Percentiles rank a stretch among this genome's conserved stretches.
phyloP scores from a whole-genome alignment of 23 tunicate genomes.

The Ascidia mentula region DNA sequence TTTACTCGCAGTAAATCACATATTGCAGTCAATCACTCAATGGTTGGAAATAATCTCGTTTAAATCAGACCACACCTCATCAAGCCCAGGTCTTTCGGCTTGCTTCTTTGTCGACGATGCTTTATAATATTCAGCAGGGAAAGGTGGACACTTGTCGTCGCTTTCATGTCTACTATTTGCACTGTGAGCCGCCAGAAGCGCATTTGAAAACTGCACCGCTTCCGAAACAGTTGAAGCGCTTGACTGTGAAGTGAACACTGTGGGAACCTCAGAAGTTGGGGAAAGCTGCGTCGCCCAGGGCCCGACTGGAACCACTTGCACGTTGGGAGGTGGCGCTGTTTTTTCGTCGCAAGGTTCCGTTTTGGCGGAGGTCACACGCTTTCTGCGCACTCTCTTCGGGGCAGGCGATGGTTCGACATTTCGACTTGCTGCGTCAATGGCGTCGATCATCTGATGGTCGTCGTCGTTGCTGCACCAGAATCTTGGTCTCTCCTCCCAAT shows the following conservation, averaged over 20 bases:
- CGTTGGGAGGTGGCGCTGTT: not conserved
- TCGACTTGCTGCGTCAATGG: slow-evolving; percentile 70
- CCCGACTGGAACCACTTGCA: not conserved
- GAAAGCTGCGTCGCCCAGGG: not conserved
- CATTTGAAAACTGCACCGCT: not conserved
- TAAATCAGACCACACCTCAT: slow-evolving; percentile 24
- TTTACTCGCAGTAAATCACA: no score
- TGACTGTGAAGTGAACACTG: not conserved
- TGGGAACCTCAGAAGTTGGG: not conserved
- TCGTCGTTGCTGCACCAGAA: slow-evolving; percentile 71
- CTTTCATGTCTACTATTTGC: not conserved
- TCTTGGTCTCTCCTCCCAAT: slow-evolving; percentile 55
- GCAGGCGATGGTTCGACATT: not conserved
- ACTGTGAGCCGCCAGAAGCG: not conserved
- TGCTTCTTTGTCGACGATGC: not conserved
- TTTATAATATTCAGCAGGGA: no score
- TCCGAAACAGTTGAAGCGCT: not conserved
- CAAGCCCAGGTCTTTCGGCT: not conserved
- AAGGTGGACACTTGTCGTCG: not conserved
- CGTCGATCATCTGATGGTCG: slow-evolving; percentile 59
- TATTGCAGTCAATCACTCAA: no score
- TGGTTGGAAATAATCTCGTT: slow-evolving; percentile 19
- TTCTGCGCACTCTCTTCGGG: not conserved
- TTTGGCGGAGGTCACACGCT: not conserved
- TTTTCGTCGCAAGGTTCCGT: not conserved